Base-by-base conservation (phyloP, 2,797 vertebrate species). In the Peromyscus eremicus region DNA sequence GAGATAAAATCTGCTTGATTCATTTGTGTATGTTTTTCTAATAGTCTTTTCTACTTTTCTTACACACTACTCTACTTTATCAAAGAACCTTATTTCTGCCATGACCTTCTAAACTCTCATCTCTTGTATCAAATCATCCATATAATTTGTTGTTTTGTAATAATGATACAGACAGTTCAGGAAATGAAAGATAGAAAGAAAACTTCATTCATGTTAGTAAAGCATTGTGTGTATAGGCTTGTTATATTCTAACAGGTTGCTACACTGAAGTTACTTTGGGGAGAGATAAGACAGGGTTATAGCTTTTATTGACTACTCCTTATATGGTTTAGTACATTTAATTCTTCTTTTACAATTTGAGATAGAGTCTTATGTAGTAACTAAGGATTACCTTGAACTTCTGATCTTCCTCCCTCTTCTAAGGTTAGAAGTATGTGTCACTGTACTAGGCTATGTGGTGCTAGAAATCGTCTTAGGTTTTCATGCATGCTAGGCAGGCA, bases 161-260 rank as follows among this genome's bases (percentile, higher is more conserved):
- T 70, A 76, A 80, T 89, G 27, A 10, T 49, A 49, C 88, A 92
- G 52, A n/a, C 7, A 89, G 8, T 21, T 89, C 1, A 93, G 64
- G 12, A 79, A 97, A 91, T 57, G 13, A 91, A 79, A 85, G 17
- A 68, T 11, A 90, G 80, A 97, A 87, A 84, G 14, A 19, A 1
- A 87, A 71, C 90, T 46, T 89, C 27, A 57, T 89, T 89, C 55
- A 82, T 86, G 11, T 81, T 90, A 40, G 49, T 94, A 55, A 94
- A 92, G 19, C 13, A 70, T 82, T 21, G 21, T 57, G 19, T 73
- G 0, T 11, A 62, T 71, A 68, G 16, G 3, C 60, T 92, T 93
- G 17, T 68, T 40, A 55, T 9, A 89, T 11, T 66, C 11, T 88
- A 87, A 89, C 21, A 52, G 0, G 16, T 5, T 5, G 25, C 10